phyloP scores from a whole-genome alignment of 2,113 vertebrate genomes.

The Bubalus kerabau region DNA sequence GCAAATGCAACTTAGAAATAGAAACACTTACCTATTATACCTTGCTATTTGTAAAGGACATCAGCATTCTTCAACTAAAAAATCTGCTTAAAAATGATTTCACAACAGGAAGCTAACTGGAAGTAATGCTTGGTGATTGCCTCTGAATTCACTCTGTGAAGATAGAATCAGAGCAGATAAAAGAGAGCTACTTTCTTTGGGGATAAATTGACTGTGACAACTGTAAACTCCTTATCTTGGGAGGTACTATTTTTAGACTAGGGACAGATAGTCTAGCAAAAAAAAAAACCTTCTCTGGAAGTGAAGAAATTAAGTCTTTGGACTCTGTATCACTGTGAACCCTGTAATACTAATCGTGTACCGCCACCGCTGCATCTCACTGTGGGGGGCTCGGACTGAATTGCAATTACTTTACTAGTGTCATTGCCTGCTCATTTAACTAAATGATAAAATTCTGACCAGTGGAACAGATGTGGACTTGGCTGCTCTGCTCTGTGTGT shows the following conservation, averaged over 20 bases:
- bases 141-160: not conserved
- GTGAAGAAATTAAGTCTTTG: not conserved
- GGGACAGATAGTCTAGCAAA: not conserved
- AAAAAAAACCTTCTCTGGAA: not conserved
- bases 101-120: not conserved
- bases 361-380: not conserved
- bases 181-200: not conserved
- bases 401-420: not conserved
- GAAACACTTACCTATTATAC: fast-evolving
- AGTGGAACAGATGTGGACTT: not conserved
- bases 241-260: not conserved
- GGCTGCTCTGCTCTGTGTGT: not conserved
- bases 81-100: not conserved
- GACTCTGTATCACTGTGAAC: not conserved
- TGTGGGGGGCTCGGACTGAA: not conserved
- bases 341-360: not conserved
- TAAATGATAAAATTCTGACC: conserved; percentile 19
- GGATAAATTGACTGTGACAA: not conserved
- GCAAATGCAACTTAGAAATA: not conserved
- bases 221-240: not conserved
- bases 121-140: not conserved
- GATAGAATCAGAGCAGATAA: not conserved
- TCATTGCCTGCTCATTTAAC: conserved; percentile 27
- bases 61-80: not conserved
- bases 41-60: not conserved